Conservation (phyloP, 2,888 invertebrate species). For the Conistra vaccinii region DNA sequence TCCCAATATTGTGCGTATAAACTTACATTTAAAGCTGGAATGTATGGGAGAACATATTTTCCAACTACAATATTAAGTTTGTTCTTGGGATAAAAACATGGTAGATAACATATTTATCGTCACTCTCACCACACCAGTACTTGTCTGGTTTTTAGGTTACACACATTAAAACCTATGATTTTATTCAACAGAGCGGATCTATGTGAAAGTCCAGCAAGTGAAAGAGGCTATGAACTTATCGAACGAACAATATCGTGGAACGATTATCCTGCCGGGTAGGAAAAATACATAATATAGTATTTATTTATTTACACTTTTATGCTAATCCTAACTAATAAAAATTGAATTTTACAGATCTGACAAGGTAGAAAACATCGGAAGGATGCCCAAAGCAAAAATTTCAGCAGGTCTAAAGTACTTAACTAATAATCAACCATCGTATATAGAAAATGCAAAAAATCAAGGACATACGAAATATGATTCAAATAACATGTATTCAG, state of each 20-base stretch:
- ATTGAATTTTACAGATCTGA: conserved; percentile 7
- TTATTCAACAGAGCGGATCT: conserved; percentile 27
- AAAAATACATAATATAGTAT: background rate
- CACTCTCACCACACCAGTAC: too few relatives aligned
- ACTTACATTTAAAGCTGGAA: too few relatives aligned
- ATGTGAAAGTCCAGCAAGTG: conserved; percentile 37
- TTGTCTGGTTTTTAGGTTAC: background rate
- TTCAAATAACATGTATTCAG: background rate
- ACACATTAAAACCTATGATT: background rate
- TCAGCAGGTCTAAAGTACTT: conserved; percentile 28
- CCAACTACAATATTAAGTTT: too few relatives aligned
- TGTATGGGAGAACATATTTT: too few relatives aligned
- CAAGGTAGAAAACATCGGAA: conserved; percentile 5
- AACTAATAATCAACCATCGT: background rate
- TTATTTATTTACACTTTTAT: background rate
- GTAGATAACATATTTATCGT: too few relatives aligned
- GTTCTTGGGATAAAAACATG: too few relatives aligned
- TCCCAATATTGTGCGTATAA: too few relatives aligned
- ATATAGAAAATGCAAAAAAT: background rate
- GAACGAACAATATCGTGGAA: conserved; percentile 58
- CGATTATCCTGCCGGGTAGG: conserved; percentile 29
- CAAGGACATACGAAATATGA: background rate
- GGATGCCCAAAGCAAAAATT: background rate
- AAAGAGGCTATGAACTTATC: conserved; percentile 47
- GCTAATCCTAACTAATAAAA: background rate